phyloP scores from a whole-genome alignment of 2,113 vertebrate species.

The Pan troglodytes region NHGRI_mPanTro3-v2.1_pri NC_086015.1:91934001-91934500 shows the following conservation, averaged over 20 bases:
- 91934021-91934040: not conserved
- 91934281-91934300: fast-evolving
- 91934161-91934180: not conserved
- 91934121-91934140: not conserved
- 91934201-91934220: not conserved
- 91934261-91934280: not conserved
- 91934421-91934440: not conserved
- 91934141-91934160: not conserved
- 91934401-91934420: not conserved
- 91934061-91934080: not conserved
- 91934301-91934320: not conserved
- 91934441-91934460: not conserved
- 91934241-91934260: not conserved
- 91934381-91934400: not conserved
- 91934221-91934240: not conserved
- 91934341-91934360: not conserved
- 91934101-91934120: not conserved
- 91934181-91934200: not conserved
- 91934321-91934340: not conserved
- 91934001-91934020: not conserved
- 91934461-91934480: not conserved
- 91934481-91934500: not conserved
- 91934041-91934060: not conserved
- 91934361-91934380: not conserved
- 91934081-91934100: not conserved